phyloP scores from a whole-genome alignment of 2,888 invertebrate species.

The Pemphredon lugubris region DNA sequence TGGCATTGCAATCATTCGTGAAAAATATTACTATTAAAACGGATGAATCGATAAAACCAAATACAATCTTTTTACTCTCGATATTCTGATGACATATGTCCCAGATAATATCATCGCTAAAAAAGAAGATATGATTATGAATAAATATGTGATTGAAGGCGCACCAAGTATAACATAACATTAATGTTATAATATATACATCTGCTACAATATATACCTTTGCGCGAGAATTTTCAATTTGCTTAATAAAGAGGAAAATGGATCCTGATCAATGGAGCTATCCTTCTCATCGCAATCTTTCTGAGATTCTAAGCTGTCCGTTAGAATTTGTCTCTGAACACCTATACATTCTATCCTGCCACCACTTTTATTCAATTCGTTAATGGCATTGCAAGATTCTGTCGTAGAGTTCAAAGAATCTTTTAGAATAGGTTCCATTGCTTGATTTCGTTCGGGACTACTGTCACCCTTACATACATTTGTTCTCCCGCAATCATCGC shows the following conservation, averaged over 20 bases:
- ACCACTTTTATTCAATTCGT: not conserved
- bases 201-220: constrained; percentile 37
- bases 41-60: constrained; percentile 71
- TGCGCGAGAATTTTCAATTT: constrained; percentile 23
- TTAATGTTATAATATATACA: not conserved
- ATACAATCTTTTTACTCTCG: constrained; percentile 56
- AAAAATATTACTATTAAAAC: constrained; percentile 63
- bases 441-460: no score
- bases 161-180: not conserved
- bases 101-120: constrained; percentile 72
- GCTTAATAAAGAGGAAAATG: constrained; percentile 30
- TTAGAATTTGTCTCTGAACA: no score
- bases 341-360: not conserved
- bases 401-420: not conserved
- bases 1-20: constrained; percentile 33
- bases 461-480: no score
- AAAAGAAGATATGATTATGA: constrained; percentile 43
- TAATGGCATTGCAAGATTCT: not conserved
- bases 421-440: no score
- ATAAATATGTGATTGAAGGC: not conserved
- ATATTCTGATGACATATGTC: constrained; percentile 53
- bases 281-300: constrained; percentile 2
- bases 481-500: no score
- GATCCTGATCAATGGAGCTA: constrained; percentile 11
- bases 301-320: not conserved